Conservation (phyloP, 2,888 invertebrate genomes). For the Drosophila diplacantha region DNA sequence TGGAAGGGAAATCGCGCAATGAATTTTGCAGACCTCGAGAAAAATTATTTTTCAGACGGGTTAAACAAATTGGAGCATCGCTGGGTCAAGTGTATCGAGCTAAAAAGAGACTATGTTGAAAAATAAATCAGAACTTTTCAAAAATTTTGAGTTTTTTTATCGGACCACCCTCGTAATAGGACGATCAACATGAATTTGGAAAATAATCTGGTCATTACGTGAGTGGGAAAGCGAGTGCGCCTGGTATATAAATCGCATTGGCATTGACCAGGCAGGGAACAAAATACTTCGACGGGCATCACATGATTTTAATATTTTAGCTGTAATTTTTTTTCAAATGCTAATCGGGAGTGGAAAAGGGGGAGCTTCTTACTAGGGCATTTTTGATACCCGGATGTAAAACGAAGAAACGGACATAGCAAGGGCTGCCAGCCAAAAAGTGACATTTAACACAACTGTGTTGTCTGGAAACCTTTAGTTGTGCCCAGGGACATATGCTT, state of each 20-base stretch:
- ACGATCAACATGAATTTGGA: constrained; percentile 66
- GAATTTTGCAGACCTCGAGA: too few species aligned
- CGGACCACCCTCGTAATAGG: constrained; percentile 55
- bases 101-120: too few species aligned
- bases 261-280: constrained; percentile 39
- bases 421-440: constrained; percentile 43
- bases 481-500: not conserved
- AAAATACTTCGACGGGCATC: constrained; percentile 37
- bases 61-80: too few species aligned
- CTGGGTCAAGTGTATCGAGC: too few species aligned
- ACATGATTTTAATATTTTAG: constrained; percentile 41
- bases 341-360: constrained; percentile 42
- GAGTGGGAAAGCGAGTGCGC: constrained; percentile 35
- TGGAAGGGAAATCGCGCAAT: too few species aligned
- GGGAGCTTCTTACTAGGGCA: constrained; percentile 1
- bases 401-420: constrained; percentile 37
- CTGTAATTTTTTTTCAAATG: constrained; percentile 53
- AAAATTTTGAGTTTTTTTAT: too few species aligned
- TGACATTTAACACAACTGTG: constrained; percentile 41
- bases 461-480: not conserved
- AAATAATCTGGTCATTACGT: constrained; percentile 64
- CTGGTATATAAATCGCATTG: constrained; percentile 60
- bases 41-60: too few species aligned
- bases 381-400: constrained; percentile 40
- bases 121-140: too few species aligned